These are phyloP conservation scores for Chiloscyllium punctatum DNA, from an alignment of 2,797 vertebrate genomes.

Conservation along the genomic window DNA sequence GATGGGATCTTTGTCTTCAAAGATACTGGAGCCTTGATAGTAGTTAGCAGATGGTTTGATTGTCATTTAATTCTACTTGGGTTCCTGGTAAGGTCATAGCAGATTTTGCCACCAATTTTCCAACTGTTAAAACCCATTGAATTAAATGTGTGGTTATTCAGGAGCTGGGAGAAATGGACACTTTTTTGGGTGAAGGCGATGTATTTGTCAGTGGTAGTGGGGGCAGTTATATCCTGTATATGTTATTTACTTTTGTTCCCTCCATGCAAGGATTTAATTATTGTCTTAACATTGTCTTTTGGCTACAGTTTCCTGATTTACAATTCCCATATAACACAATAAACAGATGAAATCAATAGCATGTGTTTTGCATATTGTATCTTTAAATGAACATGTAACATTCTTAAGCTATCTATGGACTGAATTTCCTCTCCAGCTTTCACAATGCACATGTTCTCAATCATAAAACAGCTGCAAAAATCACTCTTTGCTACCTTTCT, in stretches of 20 bases:
- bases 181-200: neutral
- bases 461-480: constrained; percentile 32
- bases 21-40: neutral
- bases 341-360: constrained; percentile 5
- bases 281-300: constrained; percentile 13
- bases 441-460: neutral
- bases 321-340: neutral
- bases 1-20: neutral
- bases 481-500: neutral
- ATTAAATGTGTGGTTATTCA: neutral
- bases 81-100: neutral
- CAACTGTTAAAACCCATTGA: neutral
- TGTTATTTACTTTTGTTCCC: neutral
- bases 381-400: constrained; percentile 18
- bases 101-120: neutral
- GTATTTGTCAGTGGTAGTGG: neutral
- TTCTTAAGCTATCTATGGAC: neutral
- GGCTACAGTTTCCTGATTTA: constrained; percentile 16
- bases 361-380: constrained; percentile 29
- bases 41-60: neutral
- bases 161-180: neutral
- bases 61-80: neutral
- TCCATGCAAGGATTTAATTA: neutral
- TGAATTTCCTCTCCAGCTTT: constrained; percentile 22
- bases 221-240: neutral